These are phyloP conservation scores for Drosophila pallidifrons DNA, from an alignment of 1,140 invertebrate genomes.

Conservation along the genomic window DNA sequence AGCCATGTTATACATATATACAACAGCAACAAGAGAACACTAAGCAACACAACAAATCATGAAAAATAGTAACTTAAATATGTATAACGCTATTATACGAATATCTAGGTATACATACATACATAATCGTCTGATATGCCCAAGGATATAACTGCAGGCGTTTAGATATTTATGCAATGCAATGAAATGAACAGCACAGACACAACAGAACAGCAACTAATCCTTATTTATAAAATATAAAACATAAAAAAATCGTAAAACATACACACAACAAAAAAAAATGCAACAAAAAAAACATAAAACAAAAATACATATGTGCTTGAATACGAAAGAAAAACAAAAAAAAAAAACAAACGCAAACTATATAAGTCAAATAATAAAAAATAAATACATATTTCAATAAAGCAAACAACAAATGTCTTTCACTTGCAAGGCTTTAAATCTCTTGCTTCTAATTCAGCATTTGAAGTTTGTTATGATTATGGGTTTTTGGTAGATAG, in stretches of 20 bases:
- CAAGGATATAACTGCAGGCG: constrained; percentile 43
- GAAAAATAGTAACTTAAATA: constrained; percentile 74
- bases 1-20: constrained; percentile 80
- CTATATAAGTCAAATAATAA: constrained; percentile 83
- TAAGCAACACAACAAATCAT: constrained; percentile 71
- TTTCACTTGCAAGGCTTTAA: constrained; percentile 13
- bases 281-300: constrained; percentile 56
- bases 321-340: constrained; percentile 72
- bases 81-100: constrained; percentile 65
- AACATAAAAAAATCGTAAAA: constrained; percentile 73
- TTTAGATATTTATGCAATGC: constrained; percentile 68
- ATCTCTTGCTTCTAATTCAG: no score
- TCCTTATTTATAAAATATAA: constrained; percentile 66
- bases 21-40: constrained; percentile 59
- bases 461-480: no score
- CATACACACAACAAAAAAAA: constrained; percentile 65
- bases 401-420: constrained; percentile 59
- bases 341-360: constrained; percentile 65
- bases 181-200: constrained; percentile 76
- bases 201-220: constrained; percentile 50
- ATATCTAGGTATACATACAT: constrained; percentile 31
- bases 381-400: constrained; percentile 84
- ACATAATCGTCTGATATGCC: constrained; percentile 38
- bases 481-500: no score
- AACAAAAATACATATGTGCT: constrained; percentile 79